Evolutionary conservation across 1,140 invertebrate species (phyloP), one percentile per base, ranked within the genome.

Genomic region (Coptotermes formosanus): DNA sequence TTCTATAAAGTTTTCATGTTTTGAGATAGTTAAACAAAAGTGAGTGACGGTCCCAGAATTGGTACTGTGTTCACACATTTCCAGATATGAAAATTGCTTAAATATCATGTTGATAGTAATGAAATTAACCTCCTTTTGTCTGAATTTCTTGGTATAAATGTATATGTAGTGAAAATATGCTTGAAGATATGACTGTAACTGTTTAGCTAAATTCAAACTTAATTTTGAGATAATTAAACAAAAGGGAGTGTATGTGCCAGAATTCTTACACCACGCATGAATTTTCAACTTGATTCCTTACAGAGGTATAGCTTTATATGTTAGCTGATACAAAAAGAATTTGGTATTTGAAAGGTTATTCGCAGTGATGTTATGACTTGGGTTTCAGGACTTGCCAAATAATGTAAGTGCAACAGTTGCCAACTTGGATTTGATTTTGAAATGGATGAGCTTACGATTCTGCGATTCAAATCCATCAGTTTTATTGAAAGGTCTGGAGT

Each of bases 401-500:
- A 95, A 97, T 88, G 93, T 94, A 25, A 94, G 95, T 89, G 96
- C 97, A 11, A 93, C 98, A 38, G 94, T 98, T 48, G 95, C 95
- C 23, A 99, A 99, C 92, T 92, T 99, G 85, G 99, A 99, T 92
- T 92, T 99, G 75, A 95, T 99, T 86, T 92, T 99, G 21, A 99
- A 98, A 91, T 99, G 99, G 99, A 90, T 99, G 87, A 99, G 98
- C 0, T 90, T 99, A 25, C 92, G 98, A 87, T 99, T 99, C 91
- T 99, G 99, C 89, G 98, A 99, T 92, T 99, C 98, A 19, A 99
- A 99, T 92, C 98, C 98, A 38, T 98, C 97, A 44, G 98, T 99
- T 48, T 92, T 99, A 52, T 92, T 99, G 85, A 98, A 98, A 93
- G 97, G 96, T 82, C 91, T 99, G 83, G 98, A 99, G 88, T 99